Evolutionary conservation across 2,113 vertebrate genomes (phyloP), one percentile per base, ranked within the genome.

Genomic region (Microtus pennsylvanicus): DNA sequence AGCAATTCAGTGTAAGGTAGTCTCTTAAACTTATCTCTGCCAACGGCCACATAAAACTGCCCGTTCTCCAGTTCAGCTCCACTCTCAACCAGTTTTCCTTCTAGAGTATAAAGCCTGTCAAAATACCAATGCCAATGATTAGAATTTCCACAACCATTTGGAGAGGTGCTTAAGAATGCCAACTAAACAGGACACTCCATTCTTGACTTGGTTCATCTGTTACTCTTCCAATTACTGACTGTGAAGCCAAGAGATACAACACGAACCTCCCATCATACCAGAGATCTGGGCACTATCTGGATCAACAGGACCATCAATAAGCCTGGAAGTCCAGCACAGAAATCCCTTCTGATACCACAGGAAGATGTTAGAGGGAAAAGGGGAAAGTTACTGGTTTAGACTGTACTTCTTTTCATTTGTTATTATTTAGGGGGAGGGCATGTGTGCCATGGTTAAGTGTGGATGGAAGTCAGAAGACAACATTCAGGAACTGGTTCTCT

Each of bases 31-130:
- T 98, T 99, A 77, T 99, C 99, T 98, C 99, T 99, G 94, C 99
- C 99, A 10, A 99, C 99, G 24, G 99, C 99, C 88, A 99, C 99
- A 55, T 99, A 99, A 90, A 99, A 99, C 97, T 99, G 99, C 42
- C 99, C 99, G 0, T 99, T 99, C 97, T 99, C 99, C 97, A 99
- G 97, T 67, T 99, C 99, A 61, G 98, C 98, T 16, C 99, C 99
- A 47, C 98, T 99, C 61, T 98, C 98, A 91, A 99, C 83, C 87
- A 98, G 99, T 33, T 98, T 99, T 95, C 99, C 99, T 94, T 99
- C 99, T 93, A 99, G 98, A 11, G 99, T 99, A 96, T 99, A 99
- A 67, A 99, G 99, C 95, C 99, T 99, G 98, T 55, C 67, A 97
- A 98, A 97, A 98, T 6, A 98, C 8, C 69, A 96, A 95, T 3